A percentile compares a stretch with the other conserved stretches of the same genome.
These are phyloP conservation scores for Physocephala rufipes DNA, from an alignment of 2,888 invertebrate genomes.

Conservation along the genomic window DNA sequence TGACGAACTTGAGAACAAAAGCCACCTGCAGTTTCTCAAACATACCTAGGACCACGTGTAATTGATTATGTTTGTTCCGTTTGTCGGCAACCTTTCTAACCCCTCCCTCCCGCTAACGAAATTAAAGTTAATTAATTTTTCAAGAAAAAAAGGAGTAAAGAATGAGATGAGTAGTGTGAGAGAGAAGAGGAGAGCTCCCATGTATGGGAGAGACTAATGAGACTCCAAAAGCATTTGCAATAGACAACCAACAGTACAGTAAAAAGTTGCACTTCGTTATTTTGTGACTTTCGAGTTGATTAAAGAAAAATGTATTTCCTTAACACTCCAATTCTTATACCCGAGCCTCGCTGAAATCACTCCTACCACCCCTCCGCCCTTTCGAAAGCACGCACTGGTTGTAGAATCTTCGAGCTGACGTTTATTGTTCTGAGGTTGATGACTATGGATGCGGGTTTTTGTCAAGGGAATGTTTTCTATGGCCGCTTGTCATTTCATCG, in stretches of 20 bases:
- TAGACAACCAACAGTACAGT: background rate
- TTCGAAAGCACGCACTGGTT: background rate
- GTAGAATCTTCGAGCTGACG: slow-evolving; percentile 19
- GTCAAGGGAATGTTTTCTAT: slow-evolving; percentile 4
- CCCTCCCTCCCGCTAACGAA: background rate
- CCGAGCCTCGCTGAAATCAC: background rate
- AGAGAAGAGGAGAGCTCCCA: too few species aligned
- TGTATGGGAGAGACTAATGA: too few species aligned
- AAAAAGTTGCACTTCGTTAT: slow-evolving; percentile 29
- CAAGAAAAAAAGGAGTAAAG: too few species aligned
- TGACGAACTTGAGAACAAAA: background rate
- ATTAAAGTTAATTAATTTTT: background rate
- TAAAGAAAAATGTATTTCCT: background rate
- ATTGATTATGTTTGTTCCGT: slow-evolving; percentile 7
- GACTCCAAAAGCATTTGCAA: too few species aligned
- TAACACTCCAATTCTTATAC: background rate
- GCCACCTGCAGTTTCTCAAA: slow-evolving; percentile 2
- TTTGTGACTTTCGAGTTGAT: slow-evolving; percentile 12
- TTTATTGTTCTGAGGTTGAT: slow-evolving; percentile 14
- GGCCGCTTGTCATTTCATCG: slow-evolving; percentile 3
- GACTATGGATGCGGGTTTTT: background rate
- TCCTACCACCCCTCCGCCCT: too few species aligned
- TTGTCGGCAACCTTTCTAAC: background rate
- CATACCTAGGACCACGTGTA: background rate
- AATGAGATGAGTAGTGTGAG: too few species aligned